Percentiles rank a stretch among this genome's conserved stretches.
phyloP scores from a whole-genome alignment of 37 sponge, comb jelly and placozoan species.

The Dysidea cf. avara region DNA sequence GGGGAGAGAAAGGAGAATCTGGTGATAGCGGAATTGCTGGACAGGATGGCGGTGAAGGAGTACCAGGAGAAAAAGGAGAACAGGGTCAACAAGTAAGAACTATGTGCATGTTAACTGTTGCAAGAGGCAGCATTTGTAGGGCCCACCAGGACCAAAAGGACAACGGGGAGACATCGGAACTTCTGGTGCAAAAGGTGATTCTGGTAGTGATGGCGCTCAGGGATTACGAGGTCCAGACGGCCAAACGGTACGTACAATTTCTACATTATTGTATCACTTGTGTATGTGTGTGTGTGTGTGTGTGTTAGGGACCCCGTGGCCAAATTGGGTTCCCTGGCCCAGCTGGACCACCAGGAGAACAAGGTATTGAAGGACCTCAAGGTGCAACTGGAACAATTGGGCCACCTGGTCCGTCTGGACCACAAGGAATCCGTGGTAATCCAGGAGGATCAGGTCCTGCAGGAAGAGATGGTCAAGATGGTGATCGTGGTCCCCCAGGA shows the following conservation, averaged over 20 bases:
- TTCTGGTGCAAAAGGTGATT: background rate
- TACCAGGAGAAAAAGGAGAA: conserved; percentile 2
- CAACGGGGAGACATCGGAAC: background rate
- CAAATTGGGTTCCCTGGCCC: conserved; percentile 28
- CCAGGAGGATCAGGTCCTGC: conserved; percentile 4
- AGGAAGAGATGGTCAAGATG: conserved; percentile 15
- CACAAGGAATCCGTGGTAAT: conserved; percentile 9
- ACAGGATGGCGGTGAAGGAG: conserved; percentile 7
- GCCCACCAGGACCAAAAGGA: conserved; percentile 1
- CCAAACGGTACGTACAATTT: background rate
- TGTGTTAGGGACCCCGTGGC: conserved; percentile 35
- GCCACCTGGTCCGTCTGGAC: conserved; percentile 30
- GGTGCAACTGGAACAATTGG: conserved; percentile 31
- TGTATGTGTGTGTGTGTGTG: background rate
- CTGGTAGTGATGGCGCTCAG: conserved; percentile 4
- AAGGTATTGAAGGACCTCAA: conserved; percentile 19
- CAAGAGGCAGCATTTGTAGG: background rate
- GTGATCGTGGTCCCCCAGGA: conserved; percentile 19
- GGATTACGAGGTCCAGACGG: conserved; percentile 16
- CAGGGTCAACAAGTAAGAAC: background rate
- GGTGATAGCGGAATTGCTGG: conserved; percentile 15
- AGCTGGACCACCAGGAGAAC: conserved; percentile 26
- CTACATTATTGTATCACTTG: background rate
- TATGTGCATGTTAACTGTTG: background rate
- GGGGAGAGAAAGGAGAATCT: conserved; percentile 20